Evolutionary conservation across 2,888 invertebrate genomes (phyloP), one percentile per base, ranked within the genome.

Genomic region (Asteroscopus sphinx): DNA sequence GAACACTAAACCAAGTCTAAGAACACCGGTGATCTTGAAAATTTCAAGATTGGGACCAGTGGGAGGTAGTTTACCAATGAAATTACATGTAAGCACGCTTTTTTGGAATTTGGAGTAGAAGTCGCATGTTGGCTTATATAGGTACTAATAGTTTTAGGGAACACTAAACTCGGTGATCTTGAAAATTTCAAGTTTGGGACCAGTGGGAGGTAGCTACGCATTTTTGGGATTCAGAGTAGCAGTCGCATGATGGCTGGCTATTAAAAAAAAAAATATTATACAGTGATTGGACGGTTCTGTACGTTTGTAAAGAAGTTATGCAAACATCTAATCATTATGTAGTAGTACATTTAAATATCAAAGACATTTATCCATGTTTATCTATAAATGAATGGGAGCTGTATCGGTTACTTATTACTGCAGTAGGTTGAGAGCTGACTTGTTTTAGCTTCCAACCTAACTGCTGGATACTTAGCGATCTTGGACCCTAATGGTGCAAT

Each of bases 51-150:
- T 48, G 36, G 28, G 67, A 48, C 63, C 66, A 56, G 57, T 81
- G 58, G 72, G 74, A 64, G 77, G 72, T 61, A 68, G 41, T 49
- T 70, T 67, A 75, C 61, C 57, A 74, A 72, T 73, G 76, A 71
- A 45, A 47, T 47, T 30, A 66, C 1, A 73, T 77, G 60, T 25
- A 45, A 49, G 39, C 61, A 47, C 45, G 13, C 12, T 35, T 39
- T 51, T 63, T 64, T 33, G n/a, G 41, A 64, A 68, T 61, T 46
- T 45, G 44, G 51, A 55, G 39, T 46, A 61, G 46, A 51, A 66
- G 52, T 74, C 11, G 61, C 73, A 76, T 80, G 76, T 57, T 68
- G 28, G 12, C 13, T 25, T n/a, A n/a, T n/a, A n/a, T n/a, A n/a
- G n/a, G n/a, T n/a, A n/a, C n/a, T n/a, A n/a, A n/a, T n/a, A n/a